Evolutionary conservation across 92 coral and sea anemone genomes (phyloP).

Genomic region (Chrysogorgia sp.): DNA sequence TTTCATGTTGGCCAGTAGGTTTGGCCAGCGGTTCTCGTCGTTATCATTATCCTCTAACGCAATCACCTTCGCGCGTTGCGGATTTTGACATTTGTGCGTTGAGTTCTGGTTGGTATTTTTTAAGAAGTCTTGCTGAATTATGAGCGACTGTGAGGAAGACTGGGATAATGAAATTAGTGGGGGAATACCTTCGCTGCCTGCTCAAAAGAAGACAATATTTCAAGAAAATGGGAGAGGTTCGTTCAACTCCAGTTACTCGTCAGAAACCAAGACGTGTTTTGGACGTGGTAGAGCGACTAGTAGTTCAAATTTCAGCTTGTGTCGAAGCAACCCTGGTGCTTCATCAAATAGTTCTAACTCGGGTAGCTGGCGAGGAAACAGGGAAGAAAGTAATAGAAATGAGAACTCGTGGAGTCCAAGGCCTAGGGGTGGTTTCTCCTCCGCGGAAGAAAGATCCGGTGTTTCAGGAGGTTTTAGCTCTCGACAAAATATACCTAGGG

Average conservation of each 20-base stretch:
- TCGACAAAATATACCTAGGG: not conserved
- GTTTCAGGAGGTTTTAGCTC: constrained; percentile 1
- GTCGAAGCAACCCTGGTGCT: not conserved
- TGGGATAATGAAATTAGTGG: constrained; percentile 34
- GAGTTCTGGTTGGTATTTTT: too few relatives aligned
- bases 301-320: not conserved
- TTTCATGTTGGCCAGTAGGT: too few relatives aligned
- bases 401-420: not conserved
- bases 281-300: constrained; percentile 20
- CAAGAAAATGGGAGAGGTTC: not conserved
- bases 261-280: not conserved
- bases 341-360: not conserved
- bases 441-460: not conserved
- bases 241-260: not conserved
- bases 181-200: not conserved
- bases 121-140: not conserved
- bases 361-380: not conserved
- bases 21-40: too few relatives aligned
- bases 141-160: constrained; percentile 42
- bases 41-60: too few relatives aligned
- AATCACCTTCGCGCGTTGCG: too few relatives aligned
- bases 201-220: not conserved
- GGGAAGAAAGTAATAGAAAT: not conserved
- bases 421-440: constrained; percentile 17
- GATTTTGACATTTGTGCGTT: too few relatives aligned